Base-by-base conservation (phyloP, 2,888 invertebrate species). In the Trichogramma evanescens region DNA sequence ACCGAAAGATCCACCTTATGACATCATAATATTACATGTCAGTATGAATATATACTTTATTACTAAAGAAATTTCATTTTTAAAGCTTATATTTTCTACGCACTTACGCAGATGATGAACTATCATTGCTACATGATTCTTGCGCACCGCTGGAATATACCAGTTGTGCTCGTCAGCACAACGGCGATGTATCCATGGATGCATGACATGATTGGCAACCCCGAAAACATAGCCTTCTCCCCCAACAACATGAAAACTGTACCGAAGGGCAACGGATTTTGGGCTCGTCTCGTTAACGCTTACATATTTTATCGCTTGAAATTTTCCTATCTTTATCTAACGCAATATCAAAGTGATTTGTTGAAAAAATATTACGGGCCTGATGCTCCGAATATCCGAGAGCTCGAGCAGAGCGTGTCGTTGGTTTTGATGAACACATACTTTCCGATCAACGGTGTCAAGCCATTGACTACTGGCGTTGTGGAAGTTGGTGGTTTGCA, bases 401-500 rank as follows among this genome's bases (percentile, higher is more conserved):
- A 78, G 56, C 69, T 83, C 66, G 81, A 82, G 63, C 75, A 68
- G 45, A 80, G 79, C 58, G 67, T 81, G 5, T 80, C 82, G 3
- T 67, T 82, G 5, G 74, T 83, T 42, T 67, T 85, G 48, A 65
- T 80, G 0, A 84, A 85, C 70, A 79, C 80, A 59, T 80, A 84
- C 70, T 74, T 77, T 40, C 77, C 80, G 1, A 60, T 83, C 38
- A 80, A 79, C 46, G 78, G 78, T 2, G 67, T 79, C 6, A 75
- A 77, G 46, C 82, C 83, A 4, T 70, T 70, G 1, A 74, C 80
- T 2, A 74, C 80, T 0, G 78, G 76, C 3, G 70, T 82, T 65
- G 72, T 84, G 9, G 79, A 82, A 53, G 80, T 84, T 5, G 84
- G 82, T 7, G 85, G 84, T 43, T 72, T 83, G 58, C 84, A 84